Percentiles rank a stretch among this genome's conserved stretches.
phyloP scores from a whole-genome alignment of 2,797 vertebrate species.

The Melanotaenia boesemani region DNA sequence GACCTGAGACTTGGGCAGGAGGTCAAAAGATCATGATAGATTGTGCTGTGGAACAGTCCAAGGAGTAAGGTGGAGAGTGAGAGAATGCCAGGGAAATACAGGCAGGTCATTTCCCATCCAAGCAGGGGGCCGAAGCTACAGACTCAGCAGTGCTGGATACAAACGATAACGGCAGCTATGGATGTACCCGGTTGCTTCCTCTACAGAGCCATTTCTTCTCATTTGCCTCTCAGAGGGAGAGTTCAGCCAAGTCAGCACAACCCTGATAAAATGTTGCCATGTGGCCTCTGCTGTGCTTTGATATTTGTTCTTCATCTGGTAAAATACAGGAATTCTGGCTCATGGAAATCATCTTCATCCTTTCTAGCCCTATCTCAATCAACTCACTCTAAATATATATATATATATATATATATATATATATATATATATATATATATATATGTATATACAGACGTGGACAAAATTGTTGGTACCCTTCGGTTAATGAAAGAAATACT shows the following conservation, averaged over 20 bases:
- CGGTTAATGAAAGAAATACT: no score
- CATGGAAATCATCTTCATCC: constrained; percentile 7
- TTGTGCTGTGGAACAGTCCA: constrained; percentile 32
- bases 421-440: constrained; percentile 28
- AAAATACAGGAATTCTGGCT: constrained; percentile 15
- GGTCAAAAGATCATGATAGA: constrained; percentile 46
- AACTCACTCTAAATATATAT: constrained; percentile 20
- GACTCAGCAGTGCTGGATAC: constrained; percentile 50
- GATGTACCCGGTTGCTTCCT: constrained; percentile 29
- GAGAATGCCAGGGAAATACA: constrained; percentile 56
- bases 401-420: constrained; percentile 29
- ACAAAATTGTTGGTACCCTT: no score
- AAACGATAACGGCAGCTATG: constrained; percentile 44
- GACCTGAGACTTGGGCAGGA: constrained; percentile 20
- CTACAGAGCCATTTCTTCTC: constrained; percentile 64
- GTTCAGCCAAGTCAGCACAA: constrained; percentile 74
- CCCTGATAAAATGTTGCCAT: constrained; percentile 50
- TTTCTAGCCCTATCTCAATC: constrained; percentile 1
- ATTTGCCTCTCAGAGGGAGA: constrained; percentile 70
- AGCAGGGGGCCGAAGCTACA: constrained; percentile 31
- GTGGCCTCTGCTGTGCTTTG: constrained; percentile 39
- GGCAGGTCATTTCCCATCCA: constrained; percentile 75
- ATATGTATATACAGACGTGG: no score
- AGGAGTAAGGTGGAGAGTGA: constrained; percentile 41
- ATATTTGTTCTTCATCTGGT: constrained; percentile 28